phyloP scores from a whole-genome alignment of 2,113 vertebrate genomes.

The Cygnus atratus region DNA sequence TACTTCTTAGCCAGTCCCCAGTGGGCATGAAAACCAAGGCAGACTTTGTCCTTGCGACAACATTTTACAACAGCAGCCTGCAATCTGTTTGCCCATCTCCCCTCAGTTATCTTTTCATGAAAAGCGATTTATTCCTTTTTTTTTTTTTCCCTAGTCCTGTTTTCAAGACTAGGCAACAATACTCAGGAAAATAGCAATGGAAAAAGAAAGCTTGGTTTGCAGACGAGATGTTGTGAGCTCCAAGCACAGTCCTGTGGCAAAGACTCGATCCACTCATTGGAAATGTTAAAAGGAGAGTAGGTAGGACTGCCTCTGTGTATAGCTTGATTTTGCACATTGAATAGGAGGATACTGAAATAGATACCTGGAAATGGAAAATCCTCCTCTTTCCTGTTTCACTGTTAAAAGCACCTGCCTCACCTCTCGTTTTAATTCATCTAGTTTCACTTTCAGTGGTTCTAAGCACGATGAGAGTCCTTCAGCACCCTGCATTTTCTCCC shows the following conservation, averaged over 20 bases:
- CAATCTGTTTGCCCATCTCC: not conserved
- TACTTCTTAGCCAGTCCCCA: not conserved
- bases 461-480: not conserved
- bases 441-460: not conserved
- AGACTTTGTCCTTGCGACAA: rapidly evolving
- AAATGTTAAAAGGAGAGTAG: not conserved
- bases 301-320: not conserved
- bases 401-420: not conserved
- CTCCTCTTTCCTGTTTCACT: not conserved
- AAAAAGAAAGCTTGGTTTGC: not conserved
- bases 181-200: not conserved
- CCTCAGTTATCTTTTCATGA: not conserved
- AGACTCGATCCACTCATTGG: not conserved
- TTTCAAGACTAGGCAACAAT: not conserved
- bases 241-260: not conserved
- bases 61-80: not conserved
- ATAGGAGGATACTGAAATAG: not conserved
- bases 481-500: not conserved
- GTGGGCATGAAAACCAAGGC: rapidly evolving
- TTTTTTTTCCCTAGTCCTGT: not conserved
- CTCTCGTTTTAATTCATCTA: not conserved
- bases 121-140: not conserved
- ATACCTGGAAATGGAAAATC: not conserved
- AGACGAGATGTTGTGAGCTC: rapidly evolving
- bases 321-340: not conserved